Base-by-base conservation (phyloP, 2,888 invertebrate genomes). In the Linnaemya tessellans region DNA sequence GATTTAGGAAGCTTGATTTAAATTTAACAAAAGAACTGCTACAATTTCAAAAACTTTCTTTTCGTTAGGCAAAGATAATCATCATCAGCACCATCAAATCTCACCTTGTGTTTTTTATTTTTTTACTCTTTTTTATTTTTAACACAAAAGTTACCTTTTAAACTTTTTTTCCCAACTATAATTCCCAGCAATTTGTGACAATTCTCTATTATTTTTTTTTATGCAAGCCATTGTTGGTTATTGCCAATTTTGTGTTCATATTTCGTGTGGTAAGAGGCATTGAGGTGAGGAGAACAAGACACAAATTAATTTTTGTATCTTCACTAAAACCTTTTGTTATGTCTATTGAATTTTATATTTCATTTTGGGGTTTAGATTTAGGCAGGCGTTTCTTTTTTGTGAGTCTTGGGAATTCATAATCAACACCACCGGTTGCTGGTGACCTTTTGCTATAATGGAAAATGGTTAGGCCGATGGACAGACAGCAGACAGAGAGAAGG, bases 131-230 rank as follows among this genome's bases (percentile, higher is more conserved):
- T 20, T 46, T 56, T 56, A 22, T 20, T 1, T 9, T 15, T 13
- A 13, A 68, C 18, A 70, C 49, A 83, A 77, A 77, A 71, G 58
- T 73, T 78, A 83, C 77, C 65, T 78, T 83, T 60, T 58, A 20
- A 70, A 70, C 43, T 71, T 67, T 75, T 74, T 56, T 60, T 38
- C 15, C 13, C 22, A 25, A 62, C 62, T 46, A 67, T 75, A 65
- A 84, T 84, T 58, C 77, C 56, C 54, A 46, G 41, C 80, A 78
- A 84, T 81, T 84, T 84, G 84, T 74, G 78, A 78, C 84, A 81
- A 78, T 84, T 78, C 22, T 68, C 18, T 68, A 25, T 58, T 51
- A 65, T 58, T 62, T 51, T 41, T 46, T 51, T 41, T 46, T 64
- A 13, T 20, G 13, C 15, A 8, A 58, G 25, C 38, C 25, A 67